These are phyloP conservation scores for Solen grandis DNA, from an alignment of 1,140 invertebrate genomes.

Conservation along the genomic window DNA sequence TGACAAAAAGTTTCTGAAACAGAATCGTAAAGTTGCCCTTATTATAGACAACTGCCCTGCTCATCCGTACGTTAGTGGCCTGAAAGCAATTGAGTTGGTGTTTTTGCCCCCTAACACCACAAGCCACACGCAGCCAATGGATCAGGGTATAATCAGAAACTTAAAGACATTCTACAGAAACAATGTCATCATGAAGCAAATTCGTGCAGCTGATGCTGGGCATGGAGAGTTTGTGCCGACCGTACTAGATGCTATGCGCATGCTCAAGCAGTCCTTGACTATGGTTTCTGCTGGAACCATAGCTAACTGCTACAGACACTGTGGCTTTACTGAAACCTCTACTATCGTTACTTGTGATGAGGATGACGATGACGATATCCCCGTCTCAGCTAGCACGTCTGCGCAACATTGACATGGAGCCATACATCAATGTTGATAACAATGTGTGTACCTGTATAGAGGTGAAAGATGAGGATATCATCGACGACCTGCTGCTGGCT, in stretches of 20 bases:
- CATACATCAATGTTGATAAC: not conserved
- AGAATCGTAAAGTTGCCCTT: slow-evolving; percentile 46
- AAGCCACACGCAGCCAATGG: slow-evolving; percentile 50
- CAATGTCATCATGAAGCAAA: not conserved
- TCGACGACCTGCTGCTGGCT: not conserved
- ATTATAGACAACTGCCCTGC: no score
- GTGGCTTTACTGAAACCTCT: not conserved
- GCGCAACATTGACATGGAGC: not conserved
- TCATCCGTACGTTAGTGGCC: slow-evolving; percentile 34
- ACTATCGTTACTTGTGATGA: not conserved
- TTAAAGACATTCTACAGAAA: slow-evolving; percentile 34
- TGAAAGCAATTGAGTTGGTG: slow-evolving; percentile 68
- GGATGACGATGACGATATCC: not conserved
- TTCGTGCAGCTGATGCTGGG: slow-evolving; percentile 1
- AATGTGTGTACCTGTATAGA: not conserved
- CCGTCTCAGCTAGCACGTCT: not conserved
- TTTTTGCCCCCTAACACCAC: slow-evolving; percentile 60
- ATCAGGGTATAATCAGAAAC: slow-evolving; percentile 53
- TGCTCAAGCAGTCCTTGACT: slow-evolving; percentile 16
- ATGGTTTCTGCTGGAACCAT: not conserved
- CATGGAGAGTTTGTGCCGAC: not conserved
- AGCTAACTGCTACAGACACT: not conserved
- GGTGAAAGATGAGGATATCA: not conserved
- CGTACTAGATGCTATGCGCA: slow-evolving; percentile 28
- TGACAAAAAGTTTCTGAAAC: slow-evolving; percentile 52